These are phyloP conservation scores for Lonchura striata DNA, from an alignment of 2,113 vertebrate species.

Conservation along the genomic window DNA sequence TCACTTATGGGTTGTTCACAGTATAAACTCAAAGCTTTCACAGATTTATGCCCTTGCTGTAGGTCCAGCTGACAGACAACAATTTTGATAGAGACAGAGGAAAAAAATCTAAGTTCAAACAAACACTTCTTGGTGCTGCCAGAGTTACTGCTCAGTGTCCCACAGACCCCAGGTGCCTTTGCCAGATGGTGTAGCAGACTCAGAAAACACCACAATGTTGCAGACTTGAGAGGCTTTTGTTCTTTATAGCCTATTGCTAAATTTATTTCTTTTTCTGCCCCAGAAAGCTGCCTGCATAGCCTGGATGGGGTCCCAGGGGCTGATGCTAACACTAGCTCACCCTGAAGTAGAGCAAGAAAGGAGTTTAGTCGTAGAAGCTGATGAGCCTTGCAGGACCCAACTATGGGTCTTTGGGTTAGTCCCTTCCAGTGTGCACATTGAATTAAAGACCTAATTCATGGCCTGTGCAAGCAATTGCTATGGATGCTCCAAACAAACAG, in stretches of 20 bases:
- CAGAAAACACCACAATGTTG: not conserved
- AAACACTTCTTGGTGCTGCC: not conserved
- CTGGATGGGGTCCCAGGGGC: not conserved
- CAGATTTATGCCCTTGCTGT: no score
- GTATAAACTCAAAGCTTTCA: not conserved
- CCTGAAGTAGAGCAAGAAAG: not conserved
- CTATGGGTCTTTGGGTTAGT: not conserved
- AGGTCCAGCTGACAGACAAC: not conserved
- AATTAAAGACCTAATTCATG: constrained; percentile 9
- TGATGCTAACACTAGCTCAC: not conserved
- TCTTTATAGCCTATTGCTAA: not conserved
- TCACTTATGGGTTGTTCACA: not conserved
- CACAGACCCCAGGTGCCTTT: not conserved
- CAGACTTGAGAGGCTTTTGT: not conserved
- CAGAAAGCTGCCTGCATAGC: not conserved
- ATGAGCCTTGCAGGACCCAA: not conserved
- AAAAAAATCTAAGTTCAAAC: not conserved
- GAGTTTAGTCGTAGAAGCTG: not conserved
- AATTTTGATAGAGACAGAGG: not conserved
- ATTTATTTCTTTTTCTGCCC: not conserved
- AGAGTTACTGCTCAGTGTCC: not conserved
- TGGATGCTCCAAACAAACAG: constrained; percentile 23
- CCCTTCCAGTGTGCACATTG: not conserved
- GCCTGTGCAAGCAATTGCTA: not conserved
- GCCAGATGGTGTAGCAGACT: not conserved